A percentile compares a stretch with the other conserved stretches of the same genome.
Evolutionary conservation across 2,113 vertebrate genomes (phyloP).

Genomic region (Podarcis cretensis): DNA sequence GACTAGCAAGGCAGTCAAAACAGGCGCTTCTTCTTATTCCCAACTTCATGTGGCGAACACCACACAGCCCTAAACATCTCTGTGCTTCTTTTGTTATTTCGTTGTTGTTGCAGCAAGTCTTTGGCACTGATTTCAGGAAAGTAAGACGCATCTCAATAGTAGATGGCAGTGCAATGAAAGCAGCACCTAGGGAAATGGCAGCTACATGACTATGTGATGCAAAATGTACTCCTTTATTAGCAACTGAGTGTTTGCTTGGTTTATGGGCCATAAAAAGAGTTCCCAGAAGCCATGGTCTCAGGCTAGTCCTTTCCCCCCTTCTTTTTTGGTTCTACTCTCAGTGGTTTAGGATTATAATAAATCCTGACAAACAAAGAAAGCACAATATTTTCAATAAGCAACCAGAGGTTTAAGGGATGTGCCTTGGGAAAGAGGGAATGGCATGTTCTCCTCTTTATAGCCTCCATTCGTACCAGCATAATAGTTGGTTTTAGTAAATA

Average conservation of each 20-base stretch:
- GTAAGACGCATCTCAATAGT: slow-evolving; percentile 60
- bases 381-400: slow-evolving; percentile 31
- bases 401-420: background rate
- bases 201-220: rapidly evolving
- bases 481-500: slow-evolving; percentile 18
- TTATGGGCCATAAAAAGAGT: slow-evolving; percentile 40
- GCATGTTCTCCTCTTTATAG: slow-evolving; percentile 33
- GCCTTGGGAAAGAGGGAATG: background rate
- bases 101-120: slow-evolving; percentile 39
- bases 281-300: slow-evolving; percentile 37
- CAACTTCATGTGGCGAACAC: slow-evolving; percentile 48
- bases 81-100: slow-evolving; percentile 41
- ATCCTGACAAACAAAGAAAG: slow-evolving; percentile 25
- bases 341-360: slow-evolving; percentile 25
- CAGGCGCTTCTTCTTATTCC: slow-evolving; percentile 26
- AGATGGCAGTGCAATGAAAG: slow-evolving; percentile 59
- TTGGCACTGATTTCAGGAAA: slow-evolving; percentile 59
- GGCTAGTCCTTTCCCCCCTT: background rate
- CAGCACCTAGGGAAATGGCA: slow-evolving; percentile 49
- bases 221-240: slow-evolving; percentile 57
- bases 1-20: slow-evolving; percentile 26
- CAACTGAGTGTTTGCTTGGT: slow-evolving; percentile 40
- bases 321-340: background rate
- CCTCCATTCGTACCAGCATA: background rate
- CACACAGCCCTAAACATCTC: slow-evolving; percentile 54